These are phyloP conservation scores for Lepidurus apus DNA, from an alignment of 1,140 invertebrate species.

Conservation along the genomic window DNA sequence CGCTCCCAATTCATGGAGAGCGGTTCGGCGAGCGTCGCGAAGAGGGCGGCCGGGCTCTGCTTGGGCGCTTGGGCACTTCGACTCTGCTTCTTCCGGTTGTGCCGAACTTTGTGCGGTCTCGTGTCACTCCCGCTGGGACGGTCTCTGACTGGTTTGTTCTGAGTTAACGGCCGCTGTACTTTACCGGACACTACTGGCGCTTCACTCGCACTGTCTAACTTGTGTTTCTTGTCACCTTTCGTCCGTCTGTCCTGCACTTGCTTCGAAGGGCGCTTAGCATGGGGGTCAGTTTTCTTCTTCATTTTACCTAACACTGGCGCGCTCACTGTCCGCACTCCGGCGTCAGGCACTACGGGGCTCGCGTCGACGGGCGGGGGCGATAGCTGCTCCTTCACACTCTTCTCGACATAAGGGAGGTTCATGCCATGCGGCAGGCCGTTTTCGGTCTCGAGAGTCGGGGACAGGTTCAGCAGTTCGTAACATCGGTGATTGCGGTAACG, in stretches of 20 bases:
- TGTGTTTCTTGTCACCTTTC: not conserved
- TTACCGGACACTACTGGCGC: not conserved
- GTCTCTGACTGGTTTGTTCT: not conserved
- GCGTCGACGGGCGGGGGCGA: not conserved
- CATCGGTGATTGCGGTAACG: not conserved
- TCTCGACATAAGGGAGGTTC: too few species aligned
- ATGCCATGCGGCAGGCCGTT: not conserved
- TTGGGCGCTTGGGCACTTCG: too few species aligned
- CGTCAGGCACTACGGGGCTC: not conserved
- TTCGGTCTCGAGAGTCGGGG: not conserved
- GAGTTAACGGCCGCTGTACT: not conserved
- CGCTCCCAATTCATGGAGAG: not conserved
- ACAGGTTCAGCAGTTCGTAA: conserved; percentile 4
- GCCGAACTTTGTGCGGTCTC: not conserved
- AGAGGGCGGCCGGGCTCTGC: not conserved
- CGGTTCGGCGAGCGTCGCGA: not conserved
- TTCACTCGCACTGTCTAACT: conserved; percentile 12
- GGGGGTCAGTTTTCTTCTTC: not conserved
- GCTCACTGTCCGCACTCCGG: not conserved
- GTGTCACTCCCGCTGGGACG: not conserved
- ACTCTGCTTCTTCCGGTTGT: not conserved
- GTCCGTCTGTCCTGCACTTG: not conserved
- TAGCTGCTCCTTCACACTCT: not conserved
- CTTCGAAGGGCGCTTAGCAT: not conserved
- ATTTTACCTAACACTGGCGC: not conserved